Evolutionary conservation across 2,888 invertebrate species (phyloP).

Genomic region (Teleogryllus oceanicus): DNA sequence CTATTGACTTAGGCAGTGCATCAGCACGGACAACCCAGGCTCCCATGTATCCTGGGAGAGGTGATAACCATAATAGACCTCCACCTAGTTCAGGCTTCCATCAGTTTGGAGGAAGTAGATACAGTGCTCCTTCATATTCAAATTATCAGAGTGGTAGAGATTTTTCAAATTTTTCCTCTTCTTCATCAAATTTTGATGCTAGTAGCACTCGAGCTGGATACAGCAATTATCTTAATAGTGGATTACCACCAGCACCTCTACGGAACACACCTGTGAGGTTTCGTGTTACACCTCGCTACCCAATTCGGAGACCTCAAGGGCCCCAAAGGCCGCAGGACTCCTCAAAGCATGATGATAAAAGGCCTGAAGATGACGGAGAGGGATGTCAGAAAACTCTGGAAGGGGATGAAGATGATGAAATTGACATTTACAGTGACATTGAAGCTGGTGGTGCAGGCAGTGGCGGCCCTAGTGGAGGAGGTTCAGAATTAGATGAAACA

Average conservation of each 20-base stretch:
- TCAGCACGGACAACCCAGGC: constrained; percentile 48
- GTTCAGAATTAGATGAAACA: constrained; percentile 27
- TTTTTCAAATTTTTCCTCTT: not conserved
- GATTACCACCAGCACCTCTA: constrained; percentile 27
- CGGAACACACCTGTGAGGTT: constrained; percentile 40
- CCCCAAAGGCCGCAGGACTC: constrained; percentile 35
- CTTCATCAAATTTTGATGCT: constrained; percentile 24
- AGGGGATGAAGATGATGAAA: constrained; percentile 47
- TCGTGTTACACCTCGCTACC: constrained; percentile 36
- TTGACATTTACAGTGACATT: constrained; percentile 62
- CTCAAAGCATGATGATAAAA: constrained; percentile 33
- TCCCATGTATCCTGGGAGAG: constrained; percentile 63
- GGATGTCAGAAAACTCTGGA: constrained; percentile 28
- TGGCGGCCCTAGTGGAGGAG: constrained; percentile 21
- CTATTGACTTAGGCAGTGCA: constrained; percentile 32
- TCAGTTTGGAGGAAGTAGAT: constrained; percentile 40
- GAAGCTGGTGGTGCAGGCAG: constrained; percentile 45
- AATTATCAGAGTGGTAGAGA: constrained; percentile 46
- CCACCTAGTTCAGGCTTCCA: constrained; percentile 29
- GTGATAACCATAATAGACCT: constrained; percentile 21
- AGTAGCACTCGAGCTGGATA: constrained; percentile 34
- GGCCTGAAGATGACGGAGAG: constrained; percentile 24
- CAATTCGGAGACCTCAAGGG: constrained; percentile 28
- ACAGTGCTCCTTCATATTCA: constrained; percentile 38
- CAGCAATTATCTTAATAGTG: constrained; percentile 35